Evolutionary conservation across 1,140 invertebrate genomes (phyloP), one percentile per base, ranked within the genome.

Genomic region (Uloborus diversus): DNA sequence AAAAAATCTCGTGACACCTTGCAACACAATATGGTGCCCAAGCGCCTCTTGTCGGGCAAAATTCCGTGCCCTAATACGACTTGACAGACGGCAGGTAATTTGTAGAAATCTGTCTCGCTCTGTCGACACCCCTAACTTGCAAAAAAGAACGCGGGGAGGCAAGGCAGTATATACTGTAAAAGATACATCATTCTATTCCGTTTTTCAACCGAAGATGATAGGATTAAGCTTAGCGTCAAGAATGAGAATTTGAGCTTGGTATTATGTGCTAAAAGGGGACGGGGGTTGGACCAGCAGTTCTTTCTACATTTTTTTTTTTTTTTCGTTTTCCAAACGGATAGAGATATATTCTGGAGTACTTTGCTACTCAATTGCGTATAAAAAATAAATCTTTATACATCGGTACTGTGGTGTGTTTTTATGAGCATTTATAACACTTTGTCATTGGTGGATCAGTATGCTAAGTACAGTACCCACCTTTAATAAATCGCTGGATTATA

Each of bases 31-130:
- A 42, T 42, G 37, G 37, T 42, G 9, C 37, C 37, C 37, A 9
- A 17, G 37, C 17, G 37, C 2, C 9, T 9, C 37, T 42, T 17
- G 17, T 42, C 9, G 37, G 37, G 42, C 71, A 59, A 30, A 17
- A 17, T 17, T 28, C 2, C 27, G 32, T 57, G 37, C 32, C 28
- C 32, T 78, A 65, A 78, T 78, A 47, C 35, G 25, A 37, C 13
- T 32, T 47, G 75, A 78, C 75, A 78, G 75, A 57, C 27, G 62
- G 62, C 62, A 78, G 75, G 75, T 78, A 78, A 78, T 78, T 78
- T 68, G 75, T 66, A 65, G 75, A 68, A 62, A 53, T 42, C 64
- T 53, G 73, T 56, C 73, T 57, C 33, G 13, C 23, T 42, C 51
- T 51, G 23, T 42, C 64, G 75, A 78, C 71, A 76, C 71, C 71